Conservation (phyloP, 2,888 invertebrate genomes). For the Coremacera marginata region DNA sequence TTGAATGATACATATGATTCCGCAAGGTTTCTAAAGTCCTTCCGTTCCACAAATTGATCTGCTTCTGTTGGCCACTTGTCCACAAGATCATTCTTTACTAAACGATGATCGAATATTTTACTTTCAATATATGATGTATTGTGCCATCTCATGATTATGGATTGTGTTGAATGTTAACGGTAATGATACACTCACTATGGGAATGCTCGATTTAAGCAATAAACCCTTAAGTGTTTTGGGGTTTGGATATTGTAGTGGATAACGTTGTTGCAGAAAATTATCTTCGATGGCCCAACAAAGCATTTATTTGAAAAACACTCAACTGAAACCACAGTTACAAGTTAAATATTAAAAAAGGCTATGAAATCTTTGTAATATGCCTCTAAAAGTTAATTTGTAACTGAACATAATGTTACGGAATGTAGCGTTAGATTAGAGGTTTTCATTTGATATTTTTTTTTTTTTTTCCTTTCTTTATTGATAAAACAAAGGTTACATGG, state of each 20-base stretch:
- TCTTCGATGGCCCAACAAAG: constrained; percentile 66
- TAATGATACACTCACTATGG: constrained; percentile 64
- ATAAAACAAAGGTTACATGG: constrained; percentile 52
- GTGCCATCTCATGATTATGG: constrained; percentile 57
- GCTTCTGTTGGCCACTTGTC: constrained; percentile 64
- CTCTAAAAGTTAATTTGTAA: not conserved
- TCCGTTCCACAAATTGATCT: constrained; percentile 62
- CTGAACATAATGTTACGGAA: constrained; percentile 19
- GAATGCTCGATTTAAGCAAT: constrained; percentile 66
- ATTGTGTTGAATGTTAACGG: constrained; percentile 19
- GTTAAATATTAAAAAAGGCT: no score
- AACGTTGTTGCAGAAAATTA: constrained; percentile 58
- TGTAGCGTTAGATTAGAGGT: not conserved
- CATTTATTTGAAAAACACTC: constrained; percentile 52
- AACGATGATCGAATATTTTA: constrained; percentile 66
- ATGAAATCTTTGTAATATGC: no score
- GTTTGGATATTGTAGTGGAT: constrained; percentile 61
- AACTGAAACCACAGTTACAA: not conserved
- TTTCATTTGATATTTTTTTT: not conserved
- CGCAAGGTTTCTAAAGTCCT: constrained; percentile 68
- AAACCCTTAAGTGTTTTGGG: constrained; percentile 62
- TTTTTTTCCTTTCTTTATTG: constrained; percentile 49
- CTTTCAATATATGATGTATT: constrained; percentile 65
- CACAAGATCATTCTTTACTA: constrained; percentile 67
- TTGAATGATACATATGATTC: constrained; percentile 66